Evolutionary conservation across 2,888 invertebrate genomes (phyloP), one percentile per base, ranked within the genome.

Genomic region (Cephonodes hylas): DNA sequence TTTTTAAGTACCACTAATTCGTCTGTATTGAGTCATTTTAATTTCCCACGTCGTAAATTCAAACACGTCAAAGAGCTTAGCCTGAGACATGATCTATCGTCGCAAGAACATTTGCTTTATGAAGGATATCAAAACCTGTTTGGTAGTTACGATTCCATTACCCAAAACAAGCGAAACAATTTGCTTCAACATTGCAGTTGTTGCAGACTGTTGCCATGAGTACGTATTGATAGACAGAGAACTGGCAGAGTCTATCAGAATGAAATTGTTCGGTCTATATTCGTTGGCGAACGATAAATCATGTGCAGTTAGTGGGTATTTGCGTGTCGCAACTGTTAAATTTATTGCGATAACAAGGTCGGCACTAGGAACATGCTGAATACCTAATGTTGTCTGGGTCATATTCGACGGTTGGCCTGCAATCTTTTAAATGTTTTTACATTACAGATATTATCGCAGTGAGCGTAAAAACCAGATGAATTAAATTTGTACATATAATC

Each of bases 301-400:
- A 84, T 75, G 70, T 78, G 84, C 85, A 79, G 83, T 85, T 85
- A 83, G 81, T 81, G 73, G 80, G 85, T 84, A 88, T 89, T 90
- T 87, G 88, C 88, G 83, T 89, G 90, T 84, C 86, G 83, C 81
- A 85, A 84, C 79, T 77, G 77, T 76, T 73, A 71, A 83, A 87
- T 87, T 88, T 88, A 88, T 87, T 73, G 79, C 80, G 66, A 73
- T 73, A 69, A 74, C 87, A 88, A 88, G 87, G 88, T 84, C 85
- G 83, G 73, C 69, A 70, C 72, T 66, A 74, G 68, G 70, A 75
- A 74, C 72, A 70, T 63, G 64, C 62, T 64, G 59, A 59, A 59
- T 63, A 70, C 69, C 64, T 71, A 71, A 73, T 71, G 65, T 66
- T 67, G 63, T 69, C n/a, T 48, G 22, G 59, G 44, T 38, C 46